These are phyloP conservation scores for Magallana ariakensis DNA, from an alignment of 1,140 invertebrate species.

Conservation along the genomic window DNA sequence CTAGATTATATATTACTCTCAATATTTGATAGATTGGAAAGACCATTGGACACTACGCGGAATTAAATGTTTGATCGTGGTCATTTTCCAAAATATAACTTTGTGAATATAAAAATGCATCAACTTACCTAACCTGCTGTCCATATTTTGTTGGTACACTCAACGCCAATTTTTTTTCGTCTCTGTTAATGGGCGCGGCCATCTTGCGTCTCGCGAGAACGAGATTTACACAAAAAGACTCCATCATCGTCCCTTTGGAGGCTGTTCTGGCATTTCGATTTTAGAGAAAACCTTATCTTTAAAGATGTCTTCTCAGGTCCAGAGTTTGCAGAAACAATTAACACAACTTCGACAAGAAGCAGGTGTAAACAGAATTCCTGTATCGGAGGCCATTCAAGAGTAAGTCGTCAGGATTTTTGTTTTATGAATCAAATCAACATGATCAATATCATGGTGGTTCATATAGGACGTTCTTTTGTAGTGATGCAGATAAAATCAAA, in stretches of 20 bases:
- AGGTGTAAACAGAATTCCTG: conserved; percentile 78
- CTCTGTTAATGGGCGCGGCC: neutral
- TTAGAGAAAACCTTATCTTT: neutral
- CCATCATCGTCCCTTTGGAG: neutral
- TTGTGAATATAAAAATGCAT: neutral
- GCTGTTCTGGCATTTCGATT: neutral
- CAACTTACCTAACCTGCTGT: conserved; percentile 7
- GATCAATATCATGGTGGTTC: no score
- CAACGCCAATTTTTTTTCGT: neutral
- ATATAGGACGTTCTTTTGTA: no score
- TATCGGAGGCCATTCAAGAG: conserved; percentile 80
- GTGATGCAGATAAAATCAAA: no score
- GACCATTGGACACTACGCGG: no score
- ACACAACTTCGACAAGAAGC: conserved; percentile 80
- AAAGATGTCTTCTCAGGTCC: conserved; percentile 72
- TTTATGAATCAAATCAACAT: no score
- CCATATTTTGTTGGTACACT: neutral
- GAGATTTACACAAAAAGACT: neutral
- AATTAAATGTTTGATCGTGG: no score
- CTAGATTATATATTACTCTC: no score
- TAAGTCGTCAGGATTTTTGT: conserved; percentile 68
- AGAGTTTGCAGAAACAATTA: conserved; percentile 79
- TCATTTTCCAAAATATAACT: no score
- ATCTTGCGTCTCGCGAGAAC: conserved; percentile 1
- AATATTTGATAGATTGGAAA: no score